Evolutionary conservation across 2,113 vertebrate species (phyloP).

Genomic region (Bufo gargarizans): DNA sequence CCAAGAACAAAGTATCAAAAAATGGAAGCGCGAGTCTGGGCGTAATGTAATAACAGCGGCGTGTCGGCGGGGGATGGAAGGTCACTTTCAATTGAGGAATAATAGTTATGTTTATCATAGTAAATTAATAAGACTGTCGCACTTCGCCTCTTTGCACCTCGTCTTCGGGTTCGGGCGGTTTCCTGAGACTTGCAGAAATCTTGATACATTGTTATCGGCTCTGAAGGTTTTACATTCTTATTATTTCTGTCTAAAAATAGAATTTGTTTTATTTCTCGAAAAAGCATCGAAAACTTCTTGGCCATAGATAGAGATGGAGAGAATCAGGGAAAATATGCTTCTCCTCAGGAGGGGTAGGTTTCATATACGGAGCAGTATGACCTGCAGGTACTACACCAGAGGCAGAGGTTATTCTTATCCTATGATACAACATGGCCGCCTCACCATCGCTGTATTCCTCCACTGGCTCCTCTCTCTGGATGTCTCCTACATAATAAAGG

Average conservation of each 20-base stretch:
- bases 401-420: too few relatives aligned
- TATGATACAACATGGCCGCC: too few relatives aligned
- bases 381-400: too few relatives aligned
- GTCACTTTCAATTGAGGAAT: slow-evolving; percentile 48
- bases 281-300: background rate
- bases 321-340: background rate
- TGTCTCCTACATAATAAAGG: too few relatives aligned
- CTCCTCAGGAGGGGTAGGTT: background rate
- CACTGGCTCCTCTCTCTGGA: too few relatives aligned
- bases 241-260: slow-evolving; percentile 2
- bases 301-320: background rate
- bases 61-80: slow-evolving; percentile 31
- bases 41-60: slow-evolving; percentile 48
- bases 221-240: background rate
- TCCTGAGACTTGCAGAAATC: background rate
- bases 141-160: background rate
- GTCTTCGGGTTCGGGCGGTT: background rate
- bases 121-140: slow-evolving; percentile 50
- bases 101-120: slow-evolving; percentile 53
- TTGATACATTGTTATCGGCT: background rate
- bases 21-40: slow-evolving; percentile 25
- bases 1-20: slow-evolving; percentile 40
- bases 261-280: background rate
- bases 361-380: too few relatives aligned
- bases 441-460: too few relatives aligned